Evolutionary conservation across 2,113 vertebrate species (phyloP).

Genomic region (Eudorcas thomsonii): DNA sequence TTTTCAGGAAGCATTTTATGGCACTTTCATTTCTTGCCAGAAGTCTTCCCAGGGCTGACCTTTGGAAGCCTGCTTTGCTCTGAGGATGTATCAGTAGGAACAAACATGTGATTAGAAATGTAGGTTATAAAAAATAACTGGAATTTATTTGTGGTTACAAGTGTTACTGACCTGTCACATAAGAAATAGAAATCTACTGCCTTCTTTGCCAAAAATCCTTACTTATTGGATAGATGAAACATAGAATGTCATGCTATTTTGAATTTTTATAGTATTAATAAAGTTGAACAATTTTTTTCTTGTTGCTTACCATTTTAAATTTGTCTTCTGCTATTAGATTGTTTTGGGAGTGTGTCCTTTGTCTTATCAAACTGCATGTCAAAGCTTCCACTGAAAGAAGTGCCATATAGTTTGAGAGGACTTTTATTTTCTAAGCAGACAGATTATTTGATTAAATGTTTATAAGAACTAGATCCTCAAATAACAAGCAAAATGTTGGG

Average conservation of each 20-base stretch:
- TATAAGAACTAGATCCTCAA: not conserved
- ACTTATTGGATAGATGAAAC: not conserved
- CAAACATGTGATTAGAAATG: not conserved
- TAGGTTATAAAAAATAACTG: not conserved
- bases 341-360: not conserved
- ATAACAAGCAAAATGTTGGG: not conserved
- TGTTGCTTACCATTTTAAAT: not conserved
- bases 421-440: constrained; percentile 1
- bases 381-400: not conserved
- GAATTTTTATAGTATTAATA: not conserved
- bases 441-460: not conserved
- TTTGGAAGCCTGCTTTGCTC: not conserved
- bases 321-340: not conserved
- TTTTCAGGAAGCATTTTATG: not conserved
- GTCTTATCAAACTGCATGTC: not conserved
- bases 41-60: not conserved
- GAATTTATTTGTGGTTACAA: not conserved
- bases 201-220: not conserved
- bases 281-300: not conserved
- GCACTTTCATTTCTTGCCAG: not conserved
- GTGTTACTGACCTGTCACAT: not conserved
- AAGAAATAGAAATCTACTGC: not conserved
- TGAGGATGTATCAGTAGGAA: not conserved
- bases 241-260: not conserved
- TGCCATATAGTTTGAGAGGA: not conserved